Conservation (phyloP, 2,797 vertebrate species). For the Alfaro cultratus region DNA sequence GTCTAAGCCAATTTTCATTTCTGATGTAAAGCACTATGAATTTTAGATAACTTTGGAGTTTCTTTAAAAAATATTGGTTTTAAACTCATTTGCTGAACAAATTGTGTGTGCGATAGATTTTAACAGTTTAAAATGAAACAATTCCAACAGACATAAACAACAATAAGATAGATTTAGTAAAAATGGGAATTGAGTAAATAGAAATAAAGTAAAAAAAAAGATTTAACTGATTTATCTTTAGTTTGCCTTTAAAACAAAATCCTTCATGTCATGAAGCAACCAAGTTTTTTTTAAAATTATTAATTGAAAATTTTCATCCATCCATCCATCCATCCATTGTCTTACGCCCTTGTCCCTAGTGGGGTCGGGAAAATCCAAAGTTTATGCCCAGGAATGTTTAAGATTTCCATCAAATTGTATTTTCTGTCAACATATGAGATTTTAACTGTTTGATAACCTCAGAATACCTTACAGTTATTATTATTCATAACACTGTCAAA, state of each 20-base stretch:
- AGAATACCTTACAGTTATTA: not conserved
- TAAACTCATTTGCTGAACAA: not conserved
- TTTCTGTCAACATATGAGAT: not conserved
- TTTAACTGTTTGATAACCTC: not conserved
- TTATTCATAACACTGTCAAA: not conserved
- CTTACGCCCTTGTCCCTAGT: too few species aligned
- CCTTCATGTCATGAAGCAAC: not conserved
- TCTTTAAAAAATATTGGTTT: not conserved
- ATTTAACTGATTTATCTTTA: not conserved
- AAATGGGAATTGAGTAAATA: not conserved
- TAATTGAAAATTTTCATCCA: too few species aligned
- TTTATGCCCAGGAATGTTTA: not conserved
- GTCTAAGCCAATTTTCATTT: not conserved
- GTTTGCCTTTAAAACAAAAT: not conserved
- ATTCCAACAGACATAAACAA: not conserved
- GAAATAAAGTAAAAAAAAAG: not conserved
- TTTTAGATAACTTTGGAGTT: not conserved
- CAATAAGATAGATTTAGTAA: not conserved
- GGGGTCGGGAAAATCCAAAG: not conserved
- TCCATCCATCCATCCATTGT: too few species aligned
- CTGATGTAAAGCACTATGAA: not conserved
- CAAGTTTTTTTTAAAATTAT: too few species aligned
- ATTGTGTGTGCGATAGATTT: not conserved
- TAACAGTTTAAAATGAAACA: not conserved
- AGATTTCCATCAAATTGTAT: not conserved